Conservation (phyloP, 2,113 vertebrate genomes). For the Oryzias melastigma region DNA sequence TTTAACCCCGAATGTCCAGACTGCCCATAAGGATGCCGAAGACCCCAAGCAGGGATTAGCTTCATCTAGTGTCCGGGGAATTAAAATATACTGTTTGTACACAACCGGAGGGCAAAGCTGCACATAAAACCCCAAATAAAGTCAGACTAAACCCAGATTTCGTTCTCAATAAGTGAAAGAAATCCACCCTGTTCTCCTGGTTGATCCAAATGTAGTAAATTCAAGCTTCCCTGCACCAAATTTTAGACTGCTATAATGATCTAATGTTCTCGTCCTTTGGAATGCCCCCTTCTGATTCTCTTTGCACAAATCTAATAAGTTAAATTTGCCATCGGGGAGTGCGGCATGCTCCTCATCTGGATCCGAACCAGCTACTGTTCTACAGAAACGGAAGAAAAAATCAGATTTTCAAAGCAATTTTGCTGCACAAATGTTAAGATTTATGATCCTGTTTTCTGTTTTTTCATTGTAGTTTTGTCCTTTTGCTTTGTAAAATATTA, state of each 20-base stretch:
- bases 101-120: slow-evolving; percentile 1
- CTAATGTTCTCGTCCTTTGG: background rate
- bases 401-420: no score
- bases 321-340: background rate
- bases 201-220: background rate
- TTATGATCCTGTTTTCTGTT: no score
- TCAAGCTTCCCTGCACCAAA: no score
- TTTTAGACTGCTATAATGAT: background rate
- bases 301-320: background rate
- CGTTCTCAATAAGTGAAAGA: background rate
- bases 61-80: background rate
- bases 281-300: background rate
- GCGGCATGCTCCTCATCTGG: no score
- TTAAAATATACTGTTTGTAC: slow-evolving; percentile 25
- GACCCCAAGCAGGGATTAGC: slow-evolving; percentile 38
- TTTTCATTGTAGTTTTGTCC: no score
- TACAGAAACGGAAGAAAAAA: no score
- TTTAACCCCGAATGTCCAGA: slow-evolving; percentile 46
- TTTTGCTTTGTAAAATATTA: no score
- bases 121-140: slow-evolving; percentile 7
- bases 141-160: background rate
- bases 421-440: no score
- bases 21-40: slow-evolving; percentile 23
- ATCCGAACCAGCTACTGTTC: no score
- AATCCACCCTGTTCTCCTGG: background rate